A percentile compares a stretch with the other conserved stretches of the same genome.
phyloP scores from a whole-genome alignment of 2,888 invertebrate genomes.

The Drosophila antonietae region DNA sequence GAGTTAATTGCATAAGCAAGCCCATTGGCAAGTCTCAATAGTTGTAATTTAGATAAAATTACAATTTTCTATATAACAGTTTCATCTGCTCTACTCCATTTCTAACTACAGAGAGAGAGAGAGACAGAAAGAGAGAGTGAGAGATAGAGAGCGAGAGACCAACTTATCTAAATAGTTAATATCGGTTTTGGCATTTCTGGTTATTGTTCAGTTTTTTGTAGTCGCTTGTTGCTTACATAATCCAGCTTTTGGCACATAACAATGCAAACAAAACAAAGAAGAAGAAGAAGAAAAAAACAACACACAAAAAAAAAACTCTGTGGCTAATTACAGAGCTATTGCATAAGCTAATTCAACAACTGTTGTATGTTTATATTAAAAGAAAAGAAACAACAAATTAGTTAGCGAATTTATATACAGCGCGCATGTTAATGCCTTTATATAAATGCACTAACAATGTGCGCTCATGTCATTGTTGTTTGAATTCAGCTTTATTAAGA shows the following conservation, averaged over 20 bases:
- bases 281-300: neutral
- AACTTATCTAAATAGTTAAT: conserved; percentile 62
- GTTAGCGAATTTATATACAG: conserved; percentile 1
- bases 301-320: conserved; percentile 25
- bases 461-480: neutral
- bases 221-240: conserved; percentile 60
- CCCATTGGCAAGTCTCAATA: conserved; percentile 61
- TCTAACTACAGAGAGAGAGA: neutral
- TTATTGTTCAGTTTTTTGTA: conserved; percentile 65
- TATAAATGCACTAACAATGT: conserved; percentile 11
- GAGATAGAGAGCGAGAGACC: neutral
- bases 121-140: neutral
- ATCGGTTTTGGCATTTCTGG: conserved; percentile 67
- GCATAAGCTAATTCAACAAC: conserved; percentile 56
- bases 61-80: conserved; percentile 32
- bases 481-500: neutral
- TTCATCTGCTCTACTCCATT: conserved; percentile 1
- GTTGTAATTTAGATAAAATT: conserved; percentile 18
- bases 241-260: conserved; percentile 49
- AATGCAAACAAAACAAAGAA: conserved; percentile 40
- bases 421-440: neutral
- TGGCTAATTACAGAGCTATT: conserved; percentile 70
- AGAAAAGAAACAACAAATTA: conserved; percentile 8
- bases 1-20: conserved; percentile 73
- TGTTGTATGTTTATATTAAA: conserved; percentile 16